Evolutionary conservation across 2,797 vertebrate genomes (phyloP).

Genomic region (Chelon auratus): DNA sequence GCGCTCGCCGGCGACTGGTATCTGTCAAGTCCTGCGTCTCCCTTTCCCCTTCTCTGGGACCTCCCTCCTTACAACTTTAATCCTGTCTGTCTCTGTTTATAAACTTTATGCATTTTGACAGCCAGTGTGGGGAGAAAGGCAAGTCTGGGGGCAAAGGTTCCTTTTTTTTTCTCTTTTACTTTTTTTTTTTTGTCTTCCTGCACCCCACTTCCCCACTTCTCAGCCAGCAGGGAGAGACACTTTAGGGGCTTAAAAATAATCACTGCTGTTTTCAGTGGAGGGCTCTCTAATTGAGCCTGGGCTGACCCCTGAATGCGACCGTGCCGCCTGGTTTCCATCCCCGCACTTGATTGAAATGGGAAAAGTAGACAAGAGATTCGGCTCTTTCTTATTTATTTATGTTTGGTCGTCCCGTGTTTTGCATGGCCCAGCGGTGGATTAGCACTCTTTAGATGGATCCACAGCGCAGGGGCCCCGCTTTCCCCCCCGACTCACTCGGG

Average conservation of each 20-base stretch:
- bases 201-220: constrained; percentile 67
- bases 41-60: constrained; percentile 61
- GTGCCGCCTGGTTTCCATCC: constrained; percentile 82
- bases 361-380: constrained; percentile 57
- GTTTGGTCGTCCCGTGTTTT: constrained; percentile 66
- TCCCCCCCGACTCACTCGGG: constrained; percentile 48
- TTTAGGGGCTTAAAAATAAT: constrained; percentile 82
- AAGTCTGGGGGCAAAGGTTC: constrained; percentile 20
- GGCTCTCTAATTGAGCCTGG: constrained; percentile 80
- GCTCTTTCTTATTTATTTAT: constrained; percentile 79
- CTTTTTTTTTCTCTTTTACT: constrained; percentile 39
- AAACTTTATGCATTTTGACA: constrained; percentile 80
- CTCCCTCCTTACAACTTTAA: constrained; percentile 80
- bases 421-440: constrained; percentile 66
- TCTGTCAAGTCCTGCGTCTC: constrained; percentile 74
- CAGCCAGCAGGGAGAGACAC: constrained; percentile 71
- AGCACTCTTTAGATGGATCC: constrained; percentile 68
- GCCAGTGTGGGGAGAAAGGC: constrained; percentile 40
- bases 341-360: constrained; percentile 72
- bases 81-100: constrained; percentile 80
- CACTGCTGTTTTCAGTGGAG: constrained; percentile 65
- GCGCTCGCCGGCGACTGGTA: constrained; percentile 58
- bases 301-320: constrained; percentile 76
- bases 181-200: constrained; percentile 48
- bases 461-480: constrained; percentile 58